A percentile compares a stretch with the other conserved stretches of the same genome.
Evolutionary conservation across 2,113 vertebrate species (phyloP).

Genomic region (Thinocorus orbignyianus): DNA sequence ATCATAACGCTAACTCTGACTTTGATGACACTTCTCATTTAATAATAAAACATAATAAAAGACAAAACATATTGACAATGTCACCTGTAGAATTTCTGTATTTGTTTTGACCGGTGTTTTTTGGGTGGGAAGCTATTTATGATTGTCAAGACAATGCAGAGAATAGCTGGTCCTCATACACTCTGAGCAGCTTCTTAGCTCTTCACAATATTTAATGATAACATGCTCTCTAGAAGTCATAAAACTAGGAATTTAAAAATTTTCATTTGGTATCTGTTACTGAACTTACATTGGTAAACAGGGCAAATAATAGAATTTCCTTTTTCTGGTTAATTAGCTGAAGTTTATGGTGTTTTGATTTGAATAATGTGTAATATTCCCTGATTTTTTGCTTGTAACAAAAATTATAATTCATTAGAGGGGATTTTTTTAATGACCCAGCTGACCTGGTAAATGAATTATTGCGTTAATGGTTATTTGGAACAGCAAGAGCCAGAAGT

Average conservation of each 20-base stretch:
- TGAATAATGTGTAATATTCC: not conserved
- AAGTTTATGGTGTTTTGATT: not conserved
- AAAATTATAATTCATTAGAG: not conserved
- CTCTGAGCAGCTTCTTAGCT: not conserved
- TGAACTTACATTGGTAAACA: not conserved
- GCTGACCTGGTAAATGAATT: not conserved
- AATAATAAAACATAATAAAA: not conserved
- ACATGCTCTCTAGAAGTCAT: not conserved
- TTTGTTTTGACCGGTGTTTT: not conserved
- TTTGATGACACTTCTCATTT: not conserved
- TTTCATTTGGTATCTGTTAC: not conserved
- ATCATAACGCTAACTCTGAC: not conserved
- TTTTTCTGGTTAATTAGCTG: not conserved
- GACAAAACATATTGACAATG: not conserved
- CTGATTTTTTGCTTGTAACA: not conserved
- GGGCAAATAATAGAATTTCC: not conserved
- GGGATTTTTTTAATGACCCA: not conserved
- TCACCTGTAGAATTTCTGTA: not conserved
- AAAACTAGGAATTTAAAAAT: not conserved
- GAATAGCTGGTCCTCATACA: not conserved
- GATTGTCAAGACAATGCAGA: not conserved
- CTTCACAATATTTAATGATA: not conserved
- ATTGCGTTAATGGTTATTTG: not conserved
- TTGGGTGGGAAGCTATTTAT: not conserved
- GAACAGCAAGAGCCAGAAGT: not conserved